phyloP scores from a whole-genome alignment of 2,888 invertebrate species.

The Spilosoma lubricipeda region DNA sequence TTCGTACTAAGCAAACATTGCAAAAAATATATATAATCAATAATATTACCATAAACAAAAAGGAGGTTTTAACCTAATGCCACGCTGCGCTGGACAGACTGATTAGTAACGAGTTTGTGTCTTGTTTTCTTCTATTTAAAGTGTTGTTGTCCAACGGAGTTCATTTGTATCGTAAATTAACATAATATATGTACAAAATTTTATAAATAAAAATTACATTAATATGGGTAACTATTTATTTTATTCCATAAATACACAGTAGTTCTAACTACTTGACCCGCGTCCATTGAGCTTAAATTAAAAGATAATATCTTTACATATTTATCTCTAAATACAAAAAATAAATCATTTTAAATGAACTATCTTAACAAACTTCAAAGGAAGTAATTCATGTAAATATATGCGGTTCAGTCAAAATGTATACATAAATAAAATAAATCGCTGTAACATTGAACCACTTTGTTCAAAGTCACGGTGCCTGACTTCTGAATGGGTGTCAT shows the following conservation, averaged over 20 bases:
- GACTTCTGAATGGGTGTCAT: not conserved
- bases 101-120: too few species aligned
- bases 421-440: not conserved
- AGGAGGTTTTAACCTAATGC: too few species aligned
- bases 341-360: not conserved
- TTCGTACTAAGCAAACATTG: too few species aligned
- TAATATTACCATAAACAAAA: too few species aligned
- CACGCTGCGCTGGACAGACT: too few species aligned
- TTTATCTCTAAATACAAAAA: not conserved
- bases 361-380: not conserved
- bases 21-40: too few species aligned
- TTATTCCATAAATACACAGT: conserved; percentile 4
- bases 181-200: not conserved
- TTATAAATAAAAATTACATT: conserved; percentile 29
- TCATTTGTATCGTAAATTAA: too few species aligned
- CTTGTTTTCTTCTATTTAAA: too few species aligned
- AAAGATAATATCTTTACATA: not conserved
- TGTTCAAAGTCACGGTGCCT: conserved; percentile 1
- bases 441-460: not conserved
- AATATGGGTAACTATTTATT: conserved; percentile 34
- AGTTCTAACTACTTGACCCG: not conserved
- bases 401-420: conserved; percentile 7
- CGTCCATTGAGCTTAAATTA: not conserved
- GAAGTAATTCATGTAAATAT: not conserved
- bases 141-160: too few species aligned